Evolutionary conservation across 2,888 invertebrate genomes (phyloP).

Genomic region (Hypsopygia costalis): DNA sequence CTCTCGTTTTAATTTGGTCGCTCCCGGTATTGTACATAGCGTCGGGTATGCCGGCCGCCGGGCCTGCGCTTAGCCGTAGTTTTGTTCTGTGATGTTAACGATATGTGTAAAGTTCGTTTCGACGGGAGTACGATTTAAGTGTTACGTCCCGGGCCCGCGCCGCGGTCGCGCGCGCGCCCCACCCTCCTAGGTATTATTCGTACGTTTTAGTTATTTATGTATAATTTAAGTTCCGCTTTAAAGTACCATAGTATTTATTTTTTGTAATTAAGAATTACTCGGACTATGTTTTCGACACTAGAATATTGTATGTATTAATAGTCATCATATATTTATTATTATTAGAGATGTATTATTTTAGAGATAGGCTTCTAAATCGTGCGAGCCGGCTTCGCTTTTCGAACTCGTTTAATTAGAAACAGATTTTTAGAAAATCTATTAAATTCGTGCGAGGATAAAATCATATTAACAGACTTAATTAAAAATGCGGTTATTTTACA

Average conservation of each 20-base stretch:
- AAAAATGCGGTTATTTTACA: too few relatives aligned
- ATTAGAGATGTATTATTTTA: not conserved
- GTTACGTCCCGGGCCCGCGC: conserved; percentile 22
- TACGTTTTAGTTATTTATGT: conserved; percentile 38
- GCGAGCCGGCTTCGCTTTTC: conserved; percentile 8
- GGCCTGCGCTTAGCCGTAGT: conserved; percentile 52
- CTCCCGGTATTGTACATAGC: too few relatives aligned
- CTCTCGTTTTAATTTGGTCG: not conserved
- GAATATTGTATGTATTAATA: conserved; percentile 1
- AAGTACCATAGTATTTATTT: conserved; percentile 73
- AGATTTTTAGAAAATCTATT: not conserved
- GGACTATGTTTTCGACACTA: conserved; percentile 29
- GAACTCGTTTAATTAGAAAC: conserved; percentile 3
- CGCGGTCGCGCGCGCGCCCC: conserved; percentile 18
- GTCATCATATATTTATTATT: not conserved
- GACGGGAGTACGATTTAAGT: conserved; percentile 47
- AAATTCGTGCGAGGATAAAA: not conserved
- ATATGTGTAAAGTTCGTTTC: conserved; percentile 50
- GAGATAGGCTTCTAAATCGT: not conserved
- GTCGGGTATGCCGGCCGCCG: conserved; percentile 9
- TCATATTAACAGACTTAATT: too few relatives aligned
- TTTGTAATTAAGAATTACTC: conserved; percentile 52
- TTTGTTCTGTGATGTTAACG: conserved; percentile 70
- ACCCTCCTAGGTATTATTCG: conserved; percentile 14
- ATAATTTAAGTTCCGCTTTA: conserved; percentile 64